These are phyloP conservation scores for Dicyrtomina minuta DNA, from an alignment of 2,888 invertebrate species.

Conservation along the genomic window DNA sequence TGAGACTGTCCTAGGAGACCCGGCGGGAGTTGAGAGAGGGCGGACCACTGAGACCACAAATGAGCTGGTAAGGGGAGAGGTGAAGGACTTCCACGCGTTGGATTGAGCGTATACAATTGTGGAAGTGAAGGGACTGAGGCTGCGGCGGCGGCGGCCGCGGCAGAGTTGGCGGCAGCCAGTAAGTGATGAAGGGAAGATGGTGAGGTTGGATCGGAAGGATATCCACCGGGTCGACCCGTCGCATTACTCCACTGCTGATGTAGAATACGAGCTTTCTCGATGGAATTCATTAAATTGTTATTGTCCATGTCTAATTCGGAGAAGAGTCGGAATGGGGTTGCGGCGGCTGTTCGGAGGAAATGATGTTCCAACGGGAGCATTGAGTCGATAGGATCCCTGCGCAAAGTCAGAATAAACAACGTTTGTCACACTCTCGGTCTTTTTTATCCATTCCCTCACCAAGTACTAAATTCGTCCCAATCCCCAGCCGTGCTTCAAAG, in stretches of 20 bases:
- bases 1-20: conserved; percentile 48
- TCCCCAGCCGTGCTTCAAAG: conserved; percentile 21
- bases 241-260: conserved; percentile 52
- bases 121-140: conserved; percentile 54
- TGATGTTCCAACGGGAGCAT: conserved; percentile 74
- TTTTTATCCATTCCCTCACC: conserved; percentile 1
- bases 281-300: conserved; percentile 62
- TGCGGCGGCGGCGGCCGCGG: conserved; percentile 49
- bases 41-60: conserved; percentile 58
- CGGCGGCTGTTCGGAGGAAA: conserved; percentile 63
- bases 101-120: conserved; percentile 55
- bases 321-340: conserved; percentile 61
- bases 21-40: conserved; percentile 54
- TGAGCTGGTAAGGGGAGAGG: conserved; percentile 57
- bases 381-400: conserved; percentile 73
- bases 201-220: conserved; percentile 33
- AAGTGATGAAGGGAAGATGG: conserved; percentile 49
- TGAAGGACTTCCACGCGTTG: conserved; percentile 52
- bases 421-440: conserved; percentile 14
- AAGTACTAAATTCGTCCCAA: conserved; percentile 34
- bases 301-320: conserved; percentile 63
- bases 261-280: conserved; percentile 58
- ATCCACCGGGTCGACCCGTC: conserved; percentile 33
- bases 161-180: conserved; percentile 47
- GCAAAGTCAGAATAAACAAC: conserved; percentile 16